Base-by-base conservation (phyloP, 2,797 vertebrate genomes). In the Xerus rutilus region DNA sequence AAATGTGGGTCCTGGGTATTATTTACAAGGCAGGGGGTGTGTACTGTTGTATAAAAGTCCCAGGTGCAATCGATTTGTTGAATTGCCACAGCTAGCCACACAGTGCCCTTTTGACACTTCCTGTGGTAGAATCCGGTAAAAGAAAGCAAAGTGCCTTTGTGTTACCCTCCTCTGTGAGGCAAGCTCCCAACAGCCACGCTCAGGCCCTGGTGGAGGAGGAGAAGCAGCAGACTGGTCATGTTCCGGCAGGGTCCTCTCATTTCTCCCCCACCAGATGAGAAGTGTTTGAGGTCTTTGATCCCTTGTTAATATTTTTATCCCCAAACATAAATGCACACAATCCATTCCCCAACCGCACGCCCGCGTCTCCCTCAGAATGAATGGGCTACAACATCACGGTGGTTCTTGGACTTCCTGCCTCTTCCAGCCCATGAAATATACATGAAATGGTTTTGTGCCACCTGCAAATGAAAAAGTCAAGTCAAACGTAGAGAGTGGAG, bases 381-480 rank as follows among this genome's bases (percentile, higher is more conserved):
- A 79, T 32, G 52, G 82, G 28, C 86, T 72, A 0, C 12, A 74
- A 62, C 25, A 77, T 32, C 13, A 21, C 23, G 30, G 69, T 25
- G 64, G 85, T 70, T 79, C 47, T 52, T 15, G 6, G 67, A 59
- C 11, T 43, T 84, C 94, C 84, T 57, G 85, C 64, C 89, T 82
- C 8, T 69, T 69, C 20, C 43, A 76, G 64, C 74, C 83, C 39
- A 43, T 2, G 77, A 97, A 97, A 89, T 88, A 82, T 3, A 85
- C 88, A 79, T 35, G 1, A 10, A 87, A 84, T 1, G 62, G 32
- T 69, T 62, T 91, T 14, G 0, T 20, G 64, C 79, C 96, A 96
- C 97, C 97, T 97, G 96, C 92, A 97, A 94, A 97, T 86, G 96
- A 97, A 87, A 96, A 87, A 89, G 90, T 72, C 95, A 25, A 91